Conservation (phyloP, 2,888 invertebrate genomes). For the Crepidodera aurea region DNA sequence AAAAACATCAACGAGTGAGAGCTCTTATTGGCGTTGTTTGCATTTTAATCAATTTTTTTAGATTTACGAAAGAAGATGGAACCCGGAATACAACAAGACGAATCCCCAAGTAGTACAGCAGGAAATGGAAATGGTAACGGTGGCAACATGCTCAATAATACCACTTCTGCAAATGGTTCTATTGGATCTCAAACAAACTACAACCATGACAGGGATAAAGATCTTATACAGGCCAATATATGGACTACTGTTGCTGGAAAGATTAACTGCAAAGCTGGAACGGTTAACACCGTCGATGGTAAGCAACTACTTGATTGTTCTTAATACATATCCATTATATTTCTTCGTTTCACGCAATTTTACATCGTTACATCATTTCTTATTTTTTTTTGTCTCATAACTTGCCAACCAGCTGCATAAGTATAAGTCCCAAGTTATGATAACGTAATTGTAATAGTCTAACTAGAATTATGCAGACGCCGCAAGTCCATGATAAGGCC, state of each 20-base stretch:
- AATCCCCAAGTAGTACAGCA: constrained; percentile 58
- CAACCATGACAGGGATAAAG: constrained; percentile 59
- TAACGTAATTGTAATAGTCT: no score
- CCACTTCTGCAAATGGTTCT: constrained; percentile 61
- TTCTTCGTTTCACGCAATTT: background rate
- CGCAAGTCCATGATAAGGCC: no score
- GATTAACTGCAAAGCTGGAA: constrained; percentile 71
- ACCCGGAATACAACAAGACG: constrained; percentile 56
- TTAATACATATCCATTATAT: background rate
- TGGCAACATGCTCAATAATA: constrained; percentile 53
- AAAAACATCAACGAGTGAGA: no score
- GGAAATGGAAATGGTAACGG: constrained; percentile 45
- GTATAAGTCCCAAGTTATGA: no score
- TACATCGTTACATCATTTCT: no score
- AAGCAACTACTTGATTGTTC: constrained; percentile 54
- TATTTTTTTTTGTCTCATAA: no score
- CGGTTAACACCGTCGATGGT: constrained; percentile 88
- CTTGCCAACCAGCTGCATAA: no score
- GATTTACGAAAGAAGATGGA: constrained; percentile 83
- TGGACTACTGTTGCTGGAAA: constrained; percentile 68
- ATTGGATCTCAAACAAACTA: constrained; percentile 67
- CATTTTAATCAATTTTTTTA: no score
- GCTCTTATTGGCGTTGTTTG: no score
- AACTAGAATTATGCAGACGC: no score
- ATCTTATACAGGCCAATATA: constrained; percentile 64